These are phyloP conservation scores for Octodon degus DNA, from an alignment of 2,113 vertebrate species.

Conservation along the genomic window DNA sequence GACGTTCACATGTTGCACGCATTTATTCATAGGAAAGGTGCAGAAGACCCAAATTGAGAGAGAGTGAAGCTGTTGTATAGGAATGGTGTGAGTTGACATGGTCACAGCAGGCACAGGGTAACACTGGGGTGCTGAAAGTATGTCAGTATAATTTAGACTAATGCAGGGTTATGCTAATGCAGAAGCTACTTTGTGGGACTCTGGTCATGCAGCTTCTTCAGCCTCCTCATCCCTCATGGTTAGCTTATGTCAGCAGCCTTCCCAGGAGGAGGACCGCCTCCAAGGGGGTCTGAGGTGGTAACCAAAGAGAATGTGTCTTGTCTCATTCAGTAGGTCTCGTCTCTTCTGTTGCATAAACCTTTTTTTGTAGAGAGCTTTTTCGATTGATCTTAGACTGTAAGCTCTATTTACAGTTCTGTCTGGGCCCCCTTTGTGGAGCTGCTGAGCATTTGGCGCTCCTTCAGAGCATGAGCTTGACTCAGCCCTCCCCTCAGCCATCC, in stretches of 20 bases:
- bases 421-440: neutral
- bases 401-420: neutral
- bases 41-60: neutral
- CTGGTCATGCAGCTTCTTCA: neutral
- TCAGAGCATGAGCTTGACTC: neutral
- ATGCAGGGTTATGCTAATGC: neutral
- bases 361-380: neutral
- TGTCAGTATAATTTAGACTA: neutral
- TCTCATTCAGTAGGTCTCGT: neutral
- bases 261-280: neutral
- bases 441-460: neutral
- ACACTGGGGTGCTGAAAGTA: accelerated
- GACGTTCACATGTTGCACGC: neutral
- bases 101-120: neutral
- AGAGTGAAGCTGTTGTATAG: neutral
- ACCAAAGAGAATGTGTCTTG: neutral
- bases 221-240: neutral
- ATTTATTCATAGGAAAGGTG: neutral
- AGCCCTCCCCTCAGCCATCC: neutral
- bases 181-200: neutral
- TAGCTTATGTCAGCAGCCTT: neutral
- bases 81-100: neutral
- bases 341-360: neutral
- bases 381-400: neutral
- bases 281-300: neutral